Conservation (phyloP, 2,888 invertebrate genomes). For the Drosophila mimetica region DNA sequence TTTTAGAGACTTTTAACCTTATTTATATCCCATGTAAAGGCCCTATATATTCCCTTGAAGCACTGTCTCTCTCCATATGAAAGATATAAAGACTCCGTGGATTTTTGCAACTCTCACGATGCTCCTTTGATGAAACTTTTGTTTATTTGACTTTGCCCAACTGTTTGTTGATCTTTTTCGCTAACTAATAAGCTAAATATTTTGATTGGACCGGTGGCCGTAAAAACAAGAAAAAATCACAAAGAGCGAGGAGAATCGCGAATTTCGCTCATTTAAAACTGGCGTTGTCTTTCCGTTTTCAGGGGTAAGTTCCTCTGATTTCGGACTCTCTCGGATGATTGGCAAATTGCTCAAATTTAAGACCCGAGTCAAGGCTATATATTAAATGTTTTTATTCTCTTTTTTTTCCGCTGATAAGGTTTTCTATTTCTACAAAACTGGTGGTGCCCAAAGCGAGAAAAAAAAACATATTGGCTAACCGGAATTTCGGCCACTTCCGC, state of each 20-base stretch:
- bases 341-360: slow-evolving; percentile 65
- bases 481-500: slow-evolving; percentile 39
- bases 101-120: slow-evolving; percentile 17
- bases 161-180: slow-evolving; percentile 64
- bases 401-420: slow-evolving; percentile 32
- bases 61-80: slow-evolving; percentile 5
- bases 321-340: slow-evolving; percentile 52
- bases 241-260: slow-evolving; percentile 15
- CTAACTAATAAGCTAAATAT: slow-evolving; percentile 73
- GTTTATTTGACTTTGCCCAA: slow-evolving; percentile 30
- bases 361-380: slow-evolving; percentile 62
- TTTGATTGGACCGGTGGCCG: slow-evolving; percentile 63
- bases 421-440: slow-evolving; percentile 26
- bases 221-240: slow-evolving; percentile 31
- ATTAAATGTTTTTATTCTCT: slow-evolving; percentile 19
- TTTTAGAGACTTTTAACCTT: no score
- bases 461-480: slow-evolving; percentile 12
- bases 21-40: neutral
- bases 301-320: slow-evolving; percentile 14
- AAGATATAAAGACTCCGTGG: neutral
- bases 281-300: slow-evolving; percentile 45
- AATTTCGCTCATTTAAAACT: slow-evolving; percentile 36
- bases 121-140: slow-evolving; percentile 23
- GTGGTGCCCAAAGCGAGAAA: neutral
- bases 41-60: slow-evolving; percentile 2